phyloP scores from a whole-genome alignment of 2,797 vertebrate species.

The Anas acuta region DNA sequence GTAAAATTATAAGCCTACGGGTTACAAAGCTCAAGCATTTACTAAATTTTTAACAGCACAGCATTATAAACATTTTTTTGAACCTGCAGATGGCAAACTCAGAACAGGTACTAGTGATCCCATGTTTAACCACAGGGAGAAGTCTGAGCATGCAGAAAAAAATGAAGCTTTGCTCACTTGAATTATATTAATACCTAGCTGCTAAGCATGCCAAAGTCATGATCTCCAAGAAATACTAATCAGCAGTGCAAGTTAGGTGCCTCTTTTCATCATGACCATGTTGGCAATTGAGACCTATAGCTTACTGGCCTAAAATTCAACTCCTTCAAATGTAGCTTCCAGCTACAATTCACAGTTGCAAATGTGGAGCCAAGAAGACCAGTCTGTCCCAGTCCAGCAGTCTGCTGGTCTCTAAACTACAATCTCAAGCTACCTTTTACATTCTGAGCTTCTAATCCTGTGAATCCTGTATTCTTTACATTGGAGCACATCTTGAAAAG shows the following conservation, averaged over 20 bases:
- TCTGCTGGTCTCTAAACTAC: background rate
- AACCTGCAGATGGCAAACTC: background rate
- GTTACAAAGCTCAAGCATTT: background rate
- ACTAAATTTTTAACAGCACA: background rate
- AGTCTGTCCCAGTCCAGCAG: background rate
- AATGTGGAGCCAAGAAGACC: background rate
- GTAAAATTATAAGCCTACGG: rapidly evolving
- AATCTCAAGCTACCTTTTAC: background rate
- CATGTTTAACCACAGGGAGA: background rate
- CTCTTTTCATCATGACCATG: background rate
- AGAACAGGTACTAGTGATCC: background rate
- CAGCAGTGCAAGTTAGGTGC: background rate
- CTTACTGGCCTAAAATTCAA: background rate
- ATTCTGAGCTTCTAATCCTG: background rate
- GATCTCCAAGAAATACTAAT: background rate
- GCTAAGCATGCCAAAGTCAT: background rate
- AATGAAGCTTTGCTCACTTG: rapidly evolving
- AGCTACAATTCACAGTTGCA: background rate
- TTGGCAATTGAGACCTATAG: background rate
- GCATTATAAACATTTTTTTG: background rate
- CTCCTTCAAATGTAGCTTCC: background rate
- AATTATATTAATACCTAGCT: background rate
- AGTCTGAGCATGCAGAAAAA: background rate
- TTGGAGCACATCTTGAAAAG: background rate
- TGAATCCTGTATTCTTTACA: background rate